Base-by-base conservation (phyloP, 2,888 invertebrate species). In the Xylota sylvarum region DNA sequence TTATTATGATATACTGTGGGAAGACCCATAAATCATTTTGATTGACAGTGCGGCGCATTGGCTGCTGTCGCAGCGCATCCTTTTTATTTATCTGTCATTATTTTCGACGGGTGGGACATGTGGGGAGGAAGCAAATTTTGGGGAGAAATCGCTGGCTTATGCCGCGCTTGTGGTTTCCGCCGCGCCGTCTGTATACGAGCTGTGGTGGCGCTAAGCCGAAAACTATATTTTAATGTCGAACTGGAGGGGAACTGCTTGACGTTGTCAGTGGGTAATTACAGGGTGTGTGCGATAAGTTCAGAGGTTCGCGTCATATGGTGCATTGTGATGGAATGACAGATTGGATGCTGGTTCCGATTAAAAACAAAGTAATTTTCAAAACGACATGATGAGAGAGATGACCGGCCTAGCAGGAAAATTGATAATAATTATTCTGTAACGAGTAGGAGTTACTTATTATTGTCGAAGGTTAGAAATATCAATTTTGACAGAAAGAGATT, bases 1-100 rank as follows among this genome's bases (percentile, higher is more conserved):
- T 82, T 82, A 87, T 88, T 90, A 89, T 89, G 88, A 88, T 90
- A 90, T 90, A 90, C 90, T 91, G 92, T 92, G 92, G 91, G 90
- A 91, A 91, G 92, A 89, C 89, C 89, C 89, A 92, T 92, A 92
- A 91, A 92, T 92, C 92, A 92, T 92, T 91, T 91, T 91, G 92
- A 91, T 91, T 92, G 92, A 92, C 92, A 92, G 92, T 89, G 88
- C 89, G 78, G 89, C 89, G 89, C 85, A 85, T 80, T 77, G 81
- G 81, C 81, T 81, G 82, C 82, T 82, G 86, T 77, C 77, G 73
- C 82, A 81, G 67, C 77, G 86, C 86, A 86, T 86, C 86, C 86
- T 81, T 86, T 86, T 82, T 60, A 73, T 77, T 81, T 76, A 81
- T 14, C 77, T 82, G 81, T 77, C 82, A 82, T 86, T 77, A 64